Conservation (phyloP, 2,113 vertebrate genomes). For the Tinamus guttatus region DNA sequence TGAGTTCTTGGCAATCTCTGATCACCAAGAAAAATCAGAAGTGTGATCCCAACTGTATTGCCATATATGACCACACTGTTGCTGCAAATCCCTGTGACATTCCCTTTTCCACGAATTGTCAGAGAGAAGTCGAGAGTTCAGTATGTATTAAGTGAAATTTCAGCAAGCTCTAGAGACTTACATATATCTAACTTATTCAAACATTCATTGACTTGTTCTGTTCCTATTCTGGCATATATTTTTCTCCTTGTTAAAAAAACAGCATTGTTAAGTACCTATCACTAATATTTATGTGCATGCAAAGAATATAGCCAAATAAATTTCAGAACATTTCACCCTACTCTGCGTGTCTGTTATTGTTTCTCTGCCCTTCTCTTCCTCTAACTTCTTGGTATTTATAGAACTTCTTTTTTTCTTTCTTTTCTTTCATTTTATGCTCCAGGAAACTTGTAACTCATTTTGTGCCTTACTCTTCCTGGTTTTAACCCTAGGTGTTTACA, state of each 20-base stretch:
- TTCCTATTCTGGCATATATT: not conserved
- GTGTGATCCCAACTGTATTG: not conserved
- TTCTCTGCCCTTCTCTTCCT: not conserved
- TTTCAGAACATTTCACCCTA: not conserved
- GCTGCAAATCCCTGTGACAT: not conserved
- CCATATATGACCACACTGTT: not conserved
- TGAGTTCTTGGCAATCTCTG: not conserved
- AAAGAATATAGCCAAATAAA: not conserved
- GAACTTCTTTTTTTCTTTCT: not conserved
- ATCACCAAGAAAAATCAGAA: not conserved
- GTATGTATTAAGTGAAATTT: not conserved
- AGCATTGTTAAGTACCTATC: not conserved
- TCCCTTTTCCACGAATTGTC: not conserved
- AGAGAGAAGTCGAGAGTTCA: not conserved
- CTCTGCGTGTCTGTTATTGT: not conserved
- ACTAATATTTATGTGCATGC: not conserved
- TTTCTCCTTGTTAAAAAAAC: not conserved
- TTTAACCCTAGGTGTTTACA: not conserved
- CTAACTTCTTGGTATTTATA: not conserved
- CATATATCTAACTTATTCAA: accelerated
- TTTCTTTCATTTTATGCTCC: conserved; percentile 7
- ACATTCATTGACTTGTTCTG: not conserved
- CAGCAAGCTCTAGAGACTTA: not conserved
- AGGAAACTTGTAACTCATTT: not conserved
- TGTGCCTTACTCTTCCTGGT: not conserved